Conservation (phyloP, 2,888 invertebrate genomes). For the Halictus quadricinctus region DNA sequence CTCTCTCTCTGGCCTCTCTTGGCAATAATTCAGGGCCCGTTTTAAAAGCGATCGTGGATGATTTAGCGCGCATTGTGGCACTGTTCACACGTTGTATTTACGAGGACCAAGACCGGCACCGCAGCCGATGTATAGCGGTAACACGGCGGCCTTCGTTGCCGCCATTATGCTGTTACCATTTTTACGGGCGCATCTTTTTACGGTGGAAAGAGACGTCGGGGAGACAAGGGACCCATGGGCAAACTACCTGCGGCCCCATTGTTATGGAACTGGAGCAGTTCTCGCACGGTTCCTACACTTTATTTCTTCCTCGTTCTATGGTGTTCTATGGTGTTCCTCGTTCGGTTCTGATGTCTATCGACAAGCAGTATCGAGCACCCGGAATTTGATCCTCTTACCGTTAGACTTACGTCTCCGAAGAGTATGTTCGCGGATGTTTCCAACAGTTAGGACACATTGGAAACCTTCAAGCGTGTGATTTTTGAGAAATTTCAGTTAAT, state of each 20-base stretch:
- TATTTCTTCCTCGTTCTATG: conserved; percentile 71
- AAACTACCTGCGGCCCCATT: conserved; percentile 73
- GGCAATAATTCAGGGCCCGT: conserved; percentile 71
- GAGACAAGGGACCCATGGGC: conserved; percentile 31
- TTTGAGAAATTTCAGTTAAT: too few relatives aligned
- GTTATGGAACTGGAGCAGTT: conserved; percentile 74
- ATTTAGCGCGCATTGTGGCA: conserved; percentile 75
- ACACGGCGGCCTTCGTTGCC: conserved; percentile 71
- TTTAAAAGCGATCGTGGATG: conserved; percentile 71
- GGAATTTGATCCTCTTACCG: background rate
- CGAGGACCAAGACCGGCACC: conserved; percentile 57
- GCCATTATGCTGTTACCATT: conserved; percentile 75
- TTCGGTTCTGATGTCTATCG: conserved; percentile 56
- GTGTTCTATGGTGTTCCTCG: conserved; percentile 73
- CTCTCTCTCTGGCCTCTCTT: background rate
- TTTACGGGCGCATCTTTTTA: conserved; percentile 69
- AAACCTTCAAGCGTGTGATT: background rate
- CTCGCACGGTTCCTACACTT: conserved; percentile 74
- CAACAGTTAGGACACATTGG: background rate
- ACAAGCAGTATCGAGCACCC: conserved; percentile 29
- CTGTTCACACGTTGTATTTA: conserved; percentile 76
- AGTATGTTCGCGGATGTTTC: background rate
- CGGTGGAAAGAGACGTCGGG: conserved; percentile 34
- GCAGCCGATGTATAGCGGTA: conserved; percentile 59
- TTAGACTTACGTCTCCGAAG: background rate